Conservation (phyloP, 92 coral and sea anemone genomes). For the Scolanthus callimorphus region DNA sequence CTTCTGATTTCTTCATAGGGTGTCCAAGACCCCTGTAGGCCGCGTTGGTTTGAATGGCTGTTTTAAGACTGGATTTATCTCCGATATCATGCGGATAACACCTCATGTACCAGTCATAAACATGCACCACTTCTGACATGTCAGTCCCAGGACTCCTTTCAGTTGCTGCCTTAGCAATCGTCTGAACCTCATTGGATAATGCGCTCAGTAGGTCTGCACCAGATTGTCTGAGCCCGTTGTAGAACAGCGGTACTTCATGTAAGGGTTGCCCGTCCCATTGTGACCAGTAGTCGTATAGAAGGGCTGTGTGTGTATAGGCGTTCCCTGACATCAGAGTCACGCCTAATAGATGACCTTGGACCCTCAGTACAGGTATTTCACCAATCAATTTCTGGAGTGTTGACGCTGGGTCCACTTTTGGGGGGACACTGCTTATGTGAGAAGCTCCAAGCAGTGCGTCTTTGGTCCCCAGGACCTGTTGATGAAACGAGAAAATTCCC, state of each 20-base stretch:
- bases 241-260: conserved; percentile 44
- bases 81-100: conserved; percentile 17
- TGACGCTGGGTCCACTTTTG: conserved; percentile 25
- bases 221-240: conserved; percentile 36
- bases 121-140: conserved; percentile 12
- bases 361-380: conserved; percentile 20
- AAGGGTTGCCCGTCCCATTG: conserved; percentile 51
- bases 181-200: conserved; percentile 26
- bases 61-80: conserved; percentile 24
- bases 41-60: conserved; percentile 17
- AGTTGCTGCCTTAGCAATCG: conserved; percentile 14
- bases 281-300: conserved; percentile 46
- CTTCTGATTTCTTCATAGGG: conserved; percentile 25
- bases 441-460: conserved; percentile 23
- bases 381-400: conserved; percentile 46
- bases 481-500: too few species aligned
- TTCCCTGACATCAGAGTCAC: conserved; percentile 41
- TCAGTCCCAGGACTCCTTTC: conserved; percentile 26
- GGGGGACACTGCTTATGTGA: conserved; percentile 15
- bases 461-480: conserved; percentile 53
- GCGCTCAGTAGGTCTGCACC: conserved; percentile 33
- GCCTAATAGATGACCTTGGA: conserved; percentile 41
- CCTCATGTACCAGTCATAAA: conserved; percentile 16
- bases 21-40: conserved; percentile 41
- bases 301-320: conserved; percentile 45